Evolutionary conservation across 2,888 invertebrate species (phyloP), one percentile per base, ranked within the genome.

Genomic region (Acleris laterana): DNA sequence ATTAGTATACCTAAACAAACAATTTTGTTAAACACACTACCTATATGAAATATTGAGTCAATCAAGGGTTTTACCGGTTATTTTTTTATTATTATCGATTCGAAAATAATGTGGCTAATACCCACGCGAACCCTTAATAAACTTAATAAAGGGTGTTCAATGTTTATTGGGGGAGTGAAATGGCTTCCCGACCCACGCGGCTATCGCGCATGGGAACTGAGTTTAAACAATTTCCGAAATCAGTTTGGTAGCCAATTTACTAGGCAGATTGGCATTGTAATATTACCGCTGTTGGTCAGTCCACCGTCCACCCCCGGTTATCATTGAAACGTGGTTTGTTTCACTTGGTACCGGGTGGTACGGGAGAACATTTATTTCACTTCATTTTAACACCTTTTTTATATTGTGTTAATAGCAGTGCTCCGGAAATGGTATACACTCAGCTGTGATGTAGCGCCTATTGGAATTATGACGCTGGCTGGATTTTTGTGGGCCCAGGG

Each of bases 171-270:
- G 87, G 87, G 85, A 85, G 80, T 83, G 79, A 79, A 86, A 85
- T 82, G 77, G 77, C 77, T 81, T 78, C 72, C 65, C 76, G 69
- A 77, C 72, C 80, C 77, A 72, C 70, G 67, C 46, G 11, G 71
- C 73, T 75, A 74, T 74, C 71, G 68, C 71, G 79, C 82, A 78
- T 88, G 89, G 88, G 87, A 90, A 89, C 84, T 77, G 74, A 80
- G 75, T 88, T 87, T 86, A 83, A 89, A 89, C 85, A 82, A 84
- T 88, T 88, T 82, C 82, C 85, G 73, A 86, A 87, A 85, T 87
- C 82, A 81, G 80, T 85, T 75, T 77, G 80, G 81, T 74, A 82
- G 80, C 82, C 85, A 88, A 89, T 89, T 88, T 83, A 80, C 74
- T 77, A 79, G 77, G 77, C 81, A 83, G 83, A 82, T 83, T 85